Percentiles rank a stretch among this genome's conserved stretches.
These are phyloP conservation scores for Parambassis ranga DNA, from an alignment of 2,797 vertebrate species.

Conservation along the genomic window DNA sequence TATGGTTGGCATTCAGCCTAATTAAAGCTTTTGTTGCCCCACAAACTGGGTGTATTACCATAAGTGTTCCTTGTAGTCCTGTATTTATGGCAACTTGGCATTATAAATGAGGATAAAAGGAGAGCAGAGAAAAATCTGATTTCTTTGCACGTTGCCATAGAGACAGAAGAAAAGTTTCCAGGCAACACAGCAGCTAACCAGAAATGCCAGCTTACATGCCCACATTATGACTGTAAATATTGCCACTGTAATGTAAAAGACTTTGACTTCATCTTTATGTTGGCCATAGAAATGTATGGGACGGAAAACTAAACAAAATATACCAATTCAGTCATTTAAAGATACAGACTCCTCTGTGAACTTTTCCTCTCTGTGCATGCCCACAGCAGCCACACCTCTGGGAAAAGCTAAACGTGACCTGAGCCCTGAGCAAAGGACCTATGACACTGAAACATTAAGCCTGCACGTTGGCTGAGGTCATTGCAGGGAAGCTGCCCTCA, in stretches of 20 bases:
- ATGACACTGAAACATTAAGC: slow-evolving; percentile 59
- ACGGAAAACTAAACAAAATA: neutral
- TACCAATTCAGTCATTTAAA: neutral
- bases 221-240: slow-evolving; percentile 16
- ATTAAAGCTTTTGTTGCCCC: slow-evolving; percentile 75
- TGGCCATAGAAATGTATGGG: neutral
- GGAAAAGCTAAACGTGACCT: slow-evolving; percentile 56
- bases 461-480: slow-evolving; percentile 40
- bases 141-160: slow-evolving; percentile 64
- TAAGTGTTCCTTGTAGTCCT: slow-evolving; percentile 64
- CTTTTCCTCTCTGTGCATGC: slow-evolving; percentile 7
- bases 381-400: slow-evolving; percentile 50
- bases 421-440: slow-evolving; percentile 57
- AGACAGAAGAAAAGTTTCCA: slow-evolving; percentile 59
- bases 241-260: slow-evolving; percentile 1
- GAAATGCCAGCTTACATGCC: slow-evolving; percentile 25
- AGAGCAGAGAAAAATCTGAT: slow-evolving; percentile 48
- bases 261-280: slow-evolving; percentile 6
- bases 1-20: slow-evolving; percentile 76
- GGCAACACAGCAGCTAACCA: slow-evolving; percentile 51
- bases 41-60: slow-evolving; percentile 67
- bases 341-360: neutral
- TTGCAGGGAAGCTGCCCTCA: slow-evolving; percentile 32
- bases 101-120: slow-evolving; percentile 76
- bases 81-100: slow-evolving; percentile 76